These are phyloP conservation scores for Tretioscincus oriximinensis DNA, from an alignment of 2,113 vertebrate genomes.

Conservation along the genomic window DNA sequence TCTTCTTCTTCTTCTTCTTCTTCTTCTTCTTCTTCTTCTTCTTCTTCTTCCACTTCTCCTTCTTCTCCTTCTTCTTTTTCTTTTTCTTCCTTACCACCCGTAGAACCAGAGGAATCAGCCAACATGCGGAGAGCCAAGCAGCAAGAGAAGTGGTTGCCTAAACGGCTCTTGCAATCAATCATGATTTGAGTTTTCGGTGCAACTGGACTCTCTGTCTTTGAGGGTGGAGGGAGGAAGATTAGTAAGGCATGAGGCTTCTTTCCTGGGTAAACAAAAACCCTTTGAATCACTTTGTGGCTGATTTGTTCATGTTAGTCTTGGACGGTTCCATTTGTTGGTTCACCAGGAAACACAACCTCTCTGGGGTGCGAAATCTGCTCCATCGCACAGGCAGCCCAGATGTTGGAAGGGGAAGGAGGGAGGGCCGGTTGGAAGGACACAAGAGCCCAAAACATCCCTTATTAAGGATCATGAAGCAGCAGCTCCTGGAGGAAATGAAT, in stretches of 20 bases:
- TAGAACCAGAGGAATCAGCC: background rate
- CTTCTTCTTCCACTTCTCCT: no score
- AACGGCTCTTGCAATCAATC: background rate
- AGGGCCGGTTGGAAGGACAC: background rate
- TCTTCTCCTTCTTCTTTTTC: no score
- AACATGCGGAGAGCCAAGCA: background rate
- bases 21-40: no score
- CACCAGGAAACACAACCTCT: background rate
- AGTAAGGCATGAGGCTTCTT: no score
- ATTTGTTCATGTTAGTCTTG: constrained; percentile 1
- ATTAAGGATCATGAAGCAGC: background rate
- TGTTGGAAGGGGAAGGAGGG: background rate
- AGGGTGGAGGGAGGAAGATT: background rate
- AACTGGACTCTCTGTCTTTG: background rate
- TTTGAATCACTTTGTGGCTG: background rate
- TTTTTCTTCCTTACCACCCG: background rate
- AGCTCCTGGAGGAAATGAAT: background rate
- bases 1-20: no score
- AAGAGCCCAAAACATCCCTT: no score
- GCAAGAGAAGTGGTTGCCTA: no score
- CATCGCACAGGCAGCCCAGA: background rate
- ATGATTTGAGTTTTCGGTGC: background rate
- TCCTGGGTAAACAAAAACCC: background rate
- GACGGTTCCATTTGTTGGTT: background rate
- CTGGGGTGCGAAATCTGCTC: background rate